Evolutionary conservation across 2,113 vertebrate species (phyloP), one percentile per base, ranked within the genome.

Genomic region (Probosciger aterrimus): DNA sequence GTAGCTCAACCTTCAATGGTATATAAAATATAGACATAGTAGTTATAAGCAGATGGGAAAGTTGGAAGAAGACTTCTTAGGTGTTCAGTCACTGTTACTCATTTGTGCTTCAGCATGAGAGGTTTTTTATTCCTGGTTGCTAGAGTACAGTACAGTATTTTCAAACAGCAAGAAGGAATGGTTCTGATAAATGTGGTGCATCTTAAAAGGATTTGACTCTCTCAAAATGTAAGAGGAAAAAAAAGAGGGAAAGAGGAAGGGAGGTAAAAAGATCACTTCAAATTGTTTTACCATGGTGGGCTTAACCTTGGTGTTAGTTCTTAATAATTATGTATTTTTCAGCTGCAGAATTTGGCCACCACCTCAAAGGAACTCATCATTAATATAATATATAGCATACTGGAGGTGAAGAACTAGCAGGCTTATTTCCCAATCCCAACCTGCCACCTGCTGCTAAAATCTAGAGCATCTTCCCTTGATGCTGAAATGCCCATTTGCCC

Each of bases 381-480:
- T 88, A 84, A 55, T 78, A 28, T 31, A 81, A 78, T 52, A 52
- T 50, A 24, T 59, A 75, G 47, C 77, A 30, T 82, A 68, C 33
- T 79, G 53, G 77, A 76, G 43, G 60, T 3, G 24, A 59, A 81
- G 69, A 86, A 52, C 77, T 10, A 39, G 60, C 5, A 15, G 81
- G 92, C 77, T 84, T 76, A 73, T 84, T 92, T 92, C 62, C 64
- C 57, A 71, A 59, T 92, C 82, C 57, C 41, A 57, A 92, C 41
- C n/a, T 83, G 47, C 67, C 70, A 69, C 88, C 93, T 79, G 81
- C 88, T 91, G 88, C 70, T 91, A 71, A 84, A 93, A 92, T 94
- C 74, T 93, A 18, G 80, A 81, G 79, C 47, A 37, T 93, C 43
- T 86, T 89, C 27, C 65, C 88, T 77, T 90, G 70, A 84, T 92